phyloP scores from a whole-genome alignment of 2,113 vertebrate genomes.

The Anoura caudifer region DNA sequence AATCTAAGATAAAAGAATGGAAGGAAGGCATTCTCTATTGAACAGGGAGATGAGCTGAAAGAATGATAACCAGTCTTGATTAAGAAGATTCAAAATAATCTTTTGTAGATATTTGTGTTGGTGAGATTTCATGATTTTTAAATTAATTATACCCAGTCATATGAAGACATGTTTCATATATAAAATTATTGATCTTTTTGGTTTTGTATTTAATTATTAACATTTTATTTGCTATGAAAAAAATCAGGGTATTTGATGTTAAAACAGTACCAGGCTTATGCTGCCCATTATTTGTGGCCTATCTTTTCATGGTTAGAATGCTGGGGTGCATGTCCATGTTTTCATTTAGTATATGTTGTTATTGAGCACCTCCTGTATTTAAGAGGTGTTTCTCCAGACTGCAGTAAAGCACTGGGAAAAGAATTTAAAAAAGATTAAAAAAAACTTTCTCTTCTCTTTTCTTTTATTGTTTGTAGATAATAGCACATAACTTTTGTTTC shows the following conservation, averaged over 20 bases:
- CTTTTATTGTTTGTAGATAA: neutral
- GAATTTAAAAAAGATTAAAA: neutral
- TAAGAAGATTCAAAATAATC: neutral
- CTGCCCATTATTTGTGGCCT: neutral
- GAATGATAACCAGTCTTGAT: neutral
- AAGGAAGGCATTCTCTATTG: neutral
- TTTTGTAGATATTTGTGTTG: neutral
- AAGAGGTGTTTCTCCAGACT: neutral
- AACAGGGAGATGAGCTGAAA: neutral
- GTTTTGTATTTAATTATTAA: neutral
- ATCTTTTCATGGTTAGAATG: neutral
- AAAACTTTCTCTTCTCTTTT: neutral
- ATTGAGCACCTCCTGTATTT: neutral
- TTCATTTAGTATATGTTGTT: neutral
- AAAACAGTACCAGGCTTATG: neutral
- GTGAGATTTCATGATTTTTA: neutral
- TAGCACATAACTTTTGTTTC: neutral
- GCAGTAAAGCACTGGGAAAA: neutral
- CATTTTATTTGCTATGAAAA: neutral
- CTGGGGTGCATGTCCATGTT: neutral
- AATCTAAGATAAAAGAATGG: neutral
- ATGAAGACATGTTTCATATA: neutral
- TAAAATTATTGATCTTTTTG: neutral
- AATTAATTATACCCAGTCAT: neutral
- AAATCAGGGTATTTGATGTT: neutral